These are phyloP conservation scores for Drosophila seguyi DNA, from an alignment of 1,140 invertebrate genomes.

Conservation along the genomic window DNA sequence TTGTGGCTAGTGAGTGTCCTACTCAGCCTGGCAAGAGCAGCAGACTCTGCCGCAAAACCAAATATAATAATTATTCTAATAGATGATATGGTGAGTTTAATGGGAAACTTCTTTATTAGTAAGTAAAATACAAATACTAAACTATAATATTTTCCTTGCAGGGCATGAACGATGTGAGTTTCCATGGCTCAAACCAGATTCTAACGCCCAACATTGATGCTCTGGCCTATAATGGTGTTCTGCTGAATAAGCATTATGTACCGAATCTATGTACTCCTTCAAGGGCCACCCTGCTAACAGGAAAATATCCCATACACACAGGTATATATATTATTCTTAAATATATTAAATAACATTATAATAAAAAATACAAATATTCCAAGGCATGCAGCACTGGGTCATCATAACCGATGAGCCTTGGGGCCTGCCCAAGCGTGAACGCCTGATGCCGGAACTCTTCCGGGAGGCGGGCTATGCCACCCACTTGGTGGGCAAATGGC, in stretches of 20 bases:
- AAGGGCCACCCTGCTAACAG: slow-evolving; percentile 91
- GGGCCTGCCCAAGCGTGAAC: slow-evolving; percentile 90
- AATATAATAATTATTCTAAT: slow-evolving; percentile 78
- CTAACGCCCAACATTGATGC: slow-evolving; percentile 94
- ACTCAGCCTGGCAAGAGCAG: slow-evolving; percentile 1
- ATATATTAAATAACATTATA: too few species aligned
- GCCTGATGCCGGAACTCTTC: slow-evolving; percentile 91
- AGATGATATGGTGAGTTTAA: slow-evolving; percentile 71
- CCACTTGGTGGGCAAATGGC: slow-evolving; percentile 96
- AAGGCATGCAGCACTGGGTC: slow-evolving; percentile 92
- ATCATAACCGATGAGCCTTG: slow-evolving; percentile 90
- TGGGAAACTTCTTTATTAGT: neutral
- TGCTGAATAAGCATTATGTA: slow-evolving; percentile 91
- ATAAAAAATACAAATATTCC: neutral
- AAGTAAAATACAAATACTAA: neutral
- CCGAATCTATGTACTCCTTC: slow-evolving; percentile 92
- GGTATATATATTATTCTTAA: slow-evolving; percentile 86
- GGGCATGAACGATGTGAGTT: slow-evolving; percentile 96
- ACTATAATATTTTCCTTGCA: slow-evolving; percentile 68
- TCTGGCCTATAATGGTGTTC: slow-evolving; percentile 91
- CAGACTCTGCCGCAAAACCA: slow-evolving; percentile 41
- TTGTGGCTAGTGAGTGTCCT: slow-evolving; percentile 16
- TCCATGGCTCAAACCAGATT: slow-evolving; percentile 94
- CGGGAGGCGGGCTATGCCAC: slow-evolving; percentile 91
- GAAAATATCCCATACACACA: slow-evolving; percentile 93